Evolutionary conservation across 2,888 invertebrate species (phyloP), one percentile per base, ranked within the genome.

Genomic region (Hybos culiciformis): DNA sequence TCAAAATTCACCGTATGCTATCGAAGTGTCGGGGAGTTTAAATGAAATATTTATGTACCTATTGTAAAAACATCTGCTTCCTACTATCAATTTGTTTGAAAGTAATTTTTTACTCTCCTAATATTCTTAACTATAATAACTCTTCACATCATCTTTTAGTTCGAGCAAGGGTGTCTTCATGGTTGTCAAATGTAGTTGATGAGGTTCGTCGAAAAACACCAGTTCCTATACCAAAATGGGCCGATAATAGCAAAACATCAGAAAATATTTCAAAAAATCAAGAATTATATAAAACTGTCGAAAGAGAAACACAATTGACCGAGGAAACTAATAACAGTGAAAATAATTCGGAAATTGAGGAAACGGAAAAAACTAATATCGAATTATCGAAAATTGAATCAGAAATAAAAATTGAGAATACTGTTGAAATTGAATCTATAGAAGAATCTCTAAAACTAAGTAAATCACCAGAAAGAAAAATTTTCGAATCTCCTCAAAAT

Each of bases 131-230:
- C n/a, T n/a, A n/a, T n/a, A n/a, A n/a, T n/a, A n/a, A n/a, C n/a
- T n/a, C n/a, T n/a, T n/a, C n/a, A n/a, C n/a, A n/a, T n/a, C n/a
- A n/a, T n/a, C n/a, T n/a, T n/a, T 5, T 26, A 46, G 40, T 43
- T 39, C 26, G 38, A 20, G 34, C 18, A 7, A 37, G 42, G n/a
- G 42, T 46, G n/a, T 39, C 44, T 23, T 29, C 42, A 32, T 48
- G 46, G 48, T 29, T 48, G 18, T 26, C 31, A 2, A 39, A 32
- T 19, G 32, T 47, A 26, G 39, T 45, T 26, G 42, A 37, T 46
- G 48, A 46, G 31, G 44, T 48, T 42, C 39, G 44, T 20, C 41
- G 37, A 31, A 48, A 48, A 24, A 40, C 42, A 29, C 34, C 45
- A 15, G 29, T 18, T 36, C 6, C 46, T 9, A 34, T 46, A 15